Conservation (phyloP, 2,113 vertebrate genomes). For the Trematomus loennbergii region DNA sequence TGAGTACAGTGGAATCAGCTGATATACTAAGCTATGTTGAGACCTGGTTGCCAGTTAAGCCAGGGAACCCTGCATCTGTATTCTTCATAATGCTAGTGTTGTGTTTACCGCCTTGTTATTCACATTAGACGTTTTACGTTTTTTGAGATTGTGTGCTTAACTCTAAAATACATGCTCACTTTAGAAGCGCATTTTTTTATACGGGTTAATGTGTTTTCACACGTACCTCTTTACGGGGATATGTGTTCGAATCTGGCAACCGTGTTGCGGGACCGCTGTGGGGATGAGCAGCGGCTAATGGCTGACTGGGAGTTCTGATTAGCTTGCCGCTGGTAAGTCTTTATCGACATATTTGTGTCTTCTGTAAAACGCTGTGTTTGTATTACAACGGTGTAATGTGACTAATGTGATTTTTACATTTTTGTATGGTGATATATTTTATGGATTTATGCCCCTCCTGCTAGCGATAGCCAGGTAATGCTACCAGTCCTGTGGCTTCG, state of each 20-base stretch:
- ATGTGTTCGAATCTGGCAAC: slow-evolving; percentile 24
- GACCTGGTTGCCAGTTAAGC: slow-evolving; percentile 52
- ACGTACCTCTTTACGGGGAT: neutral
- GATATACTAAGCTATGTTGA: slow-evolving; percentile 22
- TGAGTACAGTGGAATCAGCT: slow-evolving; percentile 50
- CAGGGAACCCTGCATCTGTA: neutral
- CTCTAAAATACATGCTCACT: fast-evolving
- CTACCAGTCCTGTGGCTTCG: slow-evolving; percentile 59
- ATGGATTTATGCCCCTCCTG: neutral
- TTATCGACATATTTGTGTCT: neutral
- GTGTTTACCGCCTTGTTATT: neutral
- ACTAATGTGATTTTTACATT: neutral
- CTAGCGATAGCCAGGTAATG: slow-evolving; percentile 56
- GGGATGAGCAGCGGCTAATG: slow-evolving; percentile 62
- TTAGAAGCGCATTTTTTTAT: neutral
- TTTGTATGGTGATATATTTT: neutral
- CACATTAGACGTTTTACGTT: neutral
- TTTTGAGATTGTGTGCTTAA: neutral
- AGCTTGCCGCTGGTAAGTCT: slow-evolving; percentile 19
- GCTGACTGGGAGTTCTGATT: slow-evolving; percentile 54
- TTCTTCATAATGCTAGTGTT: neutral
- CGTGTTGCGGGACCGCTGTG: slow-evolving; percentile 21
- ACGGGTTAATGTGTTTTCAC: neutral
- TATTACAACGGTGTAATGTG: neutral
- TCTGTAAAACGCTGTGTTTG: neutral